Evolutionary conservation across 1,140 invertebrate species (phyloP).

Genomic region (Diorhabda sublineata): DNA sequence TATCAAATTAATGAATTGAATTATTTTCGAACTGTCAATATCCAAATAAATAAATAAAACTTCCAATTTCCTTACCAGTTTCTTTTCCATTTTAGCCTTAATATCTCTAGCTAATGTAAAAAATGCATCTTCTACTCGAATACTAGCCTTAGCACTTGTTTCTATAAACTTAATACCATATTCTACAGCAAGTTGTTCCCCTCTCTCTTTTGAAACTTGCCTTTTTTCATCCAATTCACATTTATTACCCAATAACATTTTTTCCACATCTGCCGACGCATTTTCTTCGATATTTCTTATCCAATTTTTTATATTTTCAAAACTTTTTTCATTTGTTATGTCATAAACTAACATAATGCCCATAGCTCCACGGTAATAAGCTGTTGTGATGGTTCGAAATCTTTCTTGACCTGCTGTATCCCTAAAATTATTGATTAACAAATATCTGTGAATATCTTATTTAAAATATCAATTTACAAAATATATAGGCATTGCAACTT

Average conservation of each 20-base stretch:
- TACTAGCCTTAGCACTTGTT: constrained; percentile 86
- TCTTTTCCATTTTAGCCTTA: constrained; percentile 93
- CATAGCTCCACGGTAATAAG: constrained; percentile 98
- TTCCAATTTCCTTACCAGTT: constrained; percentile 66
- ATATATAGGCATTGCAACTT: too few relatives aligned
- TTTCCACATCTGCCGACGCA: constrained; percentile 89
- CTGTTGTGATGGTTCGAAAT: constrained; percentile 97
- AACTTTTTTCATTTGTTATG: constrained; percentile 96
- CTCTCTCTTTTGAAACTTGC: constrained; percentile 72
- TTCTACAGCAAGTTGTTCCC: constrained; percentile 78
- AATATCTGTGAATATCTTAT: too few relatives aligned
- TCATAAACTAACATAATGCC: constrained; percentile 99
- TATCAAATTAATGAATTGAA: too few relatives aligned
- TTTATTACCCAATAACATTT: constrained; percentile 94
- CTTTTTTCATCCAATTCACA: constrained; percentile 88
- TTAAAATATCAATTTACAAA: too few relatives aligned
- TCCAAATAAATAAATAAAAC: constrained; percentile 2
- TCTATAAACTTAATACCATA: constrained; percentile 94
- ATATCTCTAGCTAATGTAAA: constrained; percentile 90
- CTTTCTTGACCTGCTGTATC: constrained; percentile 95
- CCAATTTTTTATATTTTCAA: constrained; percentile 99
- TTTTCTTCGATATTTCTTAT: constrained; percentile 97
- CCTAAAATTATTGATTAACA: constrained; percentile 52
- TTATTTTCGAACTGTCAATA: too few relatives aligned
- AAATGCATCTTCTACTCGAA: constrained; percentile 89